Evolutionary conservation across 2,888 invertebrate genomes (phyloP).

Genomic region (Hirtodrosophila confusa): DNA sequence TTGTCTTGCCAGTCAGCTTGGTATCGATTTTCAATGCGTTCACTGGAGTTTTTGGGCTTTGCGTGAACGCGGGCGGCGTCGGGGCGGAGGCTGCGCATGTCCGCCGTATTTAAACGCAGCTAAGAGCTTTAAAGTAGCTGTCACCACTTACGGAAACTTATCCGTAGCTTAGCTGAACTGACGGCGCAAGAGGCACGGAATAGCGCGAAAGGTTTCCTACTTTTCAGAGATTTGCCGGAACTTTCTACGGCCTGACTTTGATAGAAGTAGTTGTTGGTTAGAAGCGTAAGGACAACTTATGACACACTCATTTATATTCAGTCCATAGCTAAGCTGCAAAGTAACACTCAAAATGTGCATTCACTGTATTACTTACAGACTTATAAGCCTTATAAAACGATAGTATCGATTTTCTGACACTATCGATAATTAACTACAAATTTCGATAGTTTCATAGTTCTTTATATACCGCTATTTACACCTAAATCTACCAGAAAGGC

Average conservation of each 20-base stretch:
- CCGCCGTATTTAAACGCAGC: slow-evolving; percentile 27
- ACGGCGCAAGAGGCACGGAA: not conserved
- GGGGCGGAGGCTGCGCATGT: slow-evolving; percentile 14
- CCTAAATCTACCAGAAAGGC: no score
- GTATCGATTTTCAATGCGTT: slow-evolving; percentile 66
- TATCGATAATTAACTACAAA: no score
- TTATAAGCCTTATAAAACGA: no score
- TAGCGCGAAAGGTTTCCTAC: not conserved
- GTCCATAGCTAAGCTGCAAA: no score
- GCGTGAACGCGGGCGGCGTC: not conserved
- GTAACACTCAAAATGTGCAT: no score
- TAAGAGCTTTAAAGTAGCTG: slow-evolving; percentile 35
- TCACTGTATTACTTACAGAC: no score
- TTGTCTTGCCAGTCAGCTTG: slow-evolving; percentile 17
- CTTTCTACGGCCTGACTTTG: no score
- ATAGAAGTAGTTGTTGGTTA: no score
- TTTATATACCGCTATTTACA: no score
- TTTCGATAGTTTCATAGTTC: no score
- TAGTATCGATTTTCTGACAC: no score
- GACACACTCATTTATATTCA: not conserved
- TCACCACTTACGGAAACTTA: slow-evolving; percentile 20
- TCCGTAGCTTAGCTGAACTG: slow-evolving; percentile 4
- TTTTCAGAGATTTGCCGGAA: slow-evolving; percentile 11
- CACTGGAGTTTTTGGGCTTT: slow-evolving; percentile 2
- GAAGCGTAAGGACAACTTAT: no score